Evolutionary conservation across 2,888 invertebrate species (phyloP).

Genomic region (Heliconius erato): DNA sequence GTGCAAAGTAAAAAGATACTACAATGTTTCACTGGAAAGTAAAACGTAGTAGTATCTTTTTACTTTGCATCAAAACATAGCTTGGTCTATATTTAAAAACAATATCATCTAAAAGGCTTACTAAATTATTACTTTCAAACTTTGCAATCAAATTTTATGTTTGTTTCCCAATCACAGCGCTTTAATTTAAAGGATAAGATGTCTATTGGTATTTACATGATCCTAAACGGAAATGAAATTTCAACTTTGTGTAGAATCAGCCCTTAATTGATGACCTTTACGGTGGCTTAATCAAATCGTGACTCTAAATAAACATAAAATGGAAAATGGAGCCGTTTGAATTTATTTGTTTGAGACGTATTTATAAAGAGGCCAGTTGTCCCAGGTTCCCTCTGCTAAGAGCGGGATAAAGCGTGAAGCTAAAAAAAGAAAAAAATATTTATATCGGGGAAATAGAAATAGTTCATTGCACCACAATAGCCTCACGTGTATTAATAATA

Average conservation of each 20-base stretch:
- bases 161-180: background rate
- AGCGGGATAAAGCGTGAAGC: too few relatives aligned
- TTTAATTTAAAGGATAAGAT: slow-evolving; percentile 9
- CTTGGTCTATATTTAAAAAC: background rate
- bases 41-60: too few relatives aligned
- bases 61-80: too few relatives aligned
- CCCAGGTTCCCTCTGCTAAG: too few relatives aligned
- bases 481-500: background rate
- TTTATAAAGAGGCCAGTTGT: too few relatives aligned
- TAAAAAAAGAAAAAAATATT: too few relatives aligned
- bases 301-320: background rate
- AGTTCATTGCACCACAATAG: background rate
- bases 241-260: background rate
- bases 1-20: background rate
- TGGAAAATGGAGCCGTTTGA: background rate
- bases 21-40: background rate
- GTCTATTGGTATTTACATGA: slow-evolving; percentile 18
- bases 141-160: background rate
- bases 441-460: background rate
- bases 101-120: background rate
- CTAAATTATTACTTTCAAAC: background rate
- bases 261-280: slow-evolving; percentile 13
- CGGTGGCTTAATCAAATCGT: slow-evolving; percentile 3
- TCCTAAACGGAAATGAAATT: slow-evolving; percentile 5
- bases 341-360: background rate